Evolutionary conservation across 2,113 vertebrate species (phyloP), one percentile per base, ranked within the genome.

Genomic region (Dasypus novemcinctus): DNA sequence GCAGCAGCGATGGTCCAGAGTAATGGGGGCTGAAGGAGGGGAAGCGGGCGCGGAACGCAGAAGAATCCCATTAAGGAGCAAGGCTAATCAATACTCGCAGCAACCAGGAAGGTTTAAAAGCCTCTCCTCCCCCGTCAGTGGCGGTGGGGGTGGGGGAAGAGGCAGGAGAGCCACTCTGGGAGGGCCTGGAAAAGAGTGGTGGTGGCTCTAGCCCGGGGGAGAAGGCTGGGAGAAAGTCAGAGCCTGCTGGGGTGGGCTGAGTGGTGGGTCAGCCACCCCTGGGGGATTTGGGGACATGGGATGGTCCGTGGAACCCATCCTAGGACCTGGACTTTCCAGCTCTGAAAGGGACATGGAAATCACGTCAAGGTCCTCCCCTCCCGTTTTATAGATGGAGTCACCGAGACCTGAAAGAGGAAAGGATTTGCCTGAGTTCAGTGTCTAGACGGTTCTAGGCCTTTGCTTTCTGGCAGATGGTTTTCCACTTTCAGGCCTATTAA

Each of bases 81-180:
- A 91, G 95, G 94, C 93, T 86, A 90, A 98, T 98, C 98, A 85
- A 98, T 98, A 98, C 95, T 91, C 87, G 88, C 87, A 94, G 94
- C 97, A 87, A 97, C 96, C 90, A 82, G 94, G 69, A 96, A 95
- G 97, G 84, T 98, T 98, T 98, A 98, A 98, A 98, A 98, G 98
- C 98, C 94, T 98, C 97, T 97, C 94, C 57, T 46, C 64, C 63
- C 36, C 80, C 3, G 57, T 95, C 97, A 94, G 78, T n/a, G 57
- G 57, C 3, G 52, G 52, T 54, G 57, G 95, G 90, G 86, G 85
- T 20, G 95, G 90, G 86, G 85, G 68, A 59, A 71, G 76, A 9
- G 91, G 64, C 80, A 46, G 57, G 5, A 57, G 54, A 80, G 87
- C 89, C 72, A 36, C 54, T 88, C 87, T 21, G 36, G 76, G 69